Evolutionary conservation across 2,113 vertebrate species (phyloP), one percentile per base, ranked within the genome.

Genomic region (Passer montanus): DNA sequence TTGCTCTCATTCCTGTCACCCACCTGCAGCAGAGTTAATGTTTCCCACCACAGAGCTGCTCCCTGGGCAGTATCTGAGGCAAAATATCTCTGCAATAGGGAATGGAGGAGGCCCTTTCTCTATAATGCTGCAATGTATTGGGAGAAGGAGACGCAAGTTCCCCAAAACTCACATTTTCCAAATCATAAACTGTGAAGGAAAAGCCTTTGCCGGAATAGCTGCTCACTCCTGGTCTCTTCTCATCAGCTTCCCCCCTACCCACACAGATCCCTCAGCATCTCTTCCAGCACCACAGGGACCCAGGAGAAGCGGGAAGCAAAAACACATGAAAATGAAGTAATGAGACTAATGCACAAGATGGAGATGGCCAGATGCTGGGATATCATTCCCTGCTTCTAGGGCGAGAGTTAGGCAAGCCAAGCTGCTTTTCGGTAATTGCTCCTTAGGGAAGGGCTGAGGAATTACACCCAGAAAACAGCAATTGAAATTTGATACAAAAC

Each of bases 121-220:
- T 37, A 77, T 77, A 77, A 77, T 60, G 27, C 73, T 60, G 46
- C 84, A 60, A 58, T 27, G 27, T 44, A 44, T 23, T 52, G 84
- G 53, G 15, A 77, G 27, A 86, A 59, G 81, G 18, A 91, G n/a
- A 89, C 0, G 2, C n/a, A 85, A 93, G 27, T 89, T 96, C 78
- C 87, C 81, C 87, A 92, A 89, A 95, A 49, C 24, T 44, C 68
- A 66, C 56, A 81, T 83, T 93, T 92, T 73, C 79, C 63, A 79
- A 85, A 88, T 55, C 60, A 66, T 39, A 44, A 91, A 69, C 31
- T 33, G 33, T 30, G 26, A 70, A 80, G 37, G 22, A 91, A 88
- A 78, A 95, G 93, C 82, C 27, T 94, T 97, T 97, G 82, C 93
- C 6, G 41, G 93, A 94, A 93, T 67, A 86, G 41, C 27, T 58